These are phyloP conservation scores for Colaptes auratus DNA, from an alignment of 2,113 vertebrate species.

Conservation along the genomic window DNA sequence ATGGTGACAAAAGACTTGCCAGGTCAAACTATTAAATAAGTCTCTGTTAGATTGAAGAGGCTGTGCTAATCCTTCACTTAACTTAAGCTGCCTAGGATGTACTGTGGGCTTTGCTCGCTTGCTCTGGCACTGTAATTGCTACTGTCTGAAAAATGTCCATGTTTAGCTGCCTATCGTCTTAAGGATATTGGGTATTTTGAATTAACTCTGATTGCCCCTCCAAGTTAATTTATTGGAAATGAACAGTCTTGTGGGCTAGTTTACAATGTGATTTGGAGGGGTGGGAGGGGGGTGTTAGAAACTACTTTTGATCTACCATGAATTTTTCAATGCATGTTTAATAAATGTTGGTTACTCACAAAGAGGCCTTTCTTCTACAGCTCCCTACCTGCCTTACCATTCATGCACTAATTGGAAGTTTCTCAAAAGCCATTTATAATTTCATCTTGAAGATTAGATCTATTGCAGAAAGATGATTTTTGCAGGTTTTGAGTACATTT, in stretches of 20 bases:
- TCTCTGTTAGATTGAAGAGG: background rate
- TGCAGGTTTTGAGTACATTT: background rate
- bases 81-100: background rate
- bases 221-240: conserved; percentile 10
- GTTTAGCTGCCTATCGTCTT: background rate
- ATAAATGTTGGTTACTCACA: background rate
- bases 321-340: background rate
- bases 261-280: background rate
- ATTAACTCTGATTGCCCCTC: conserved; percentile 5
- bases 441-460: background rate
- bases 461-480: background rate
- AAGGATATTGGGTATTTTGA: background rate
- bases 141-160: background rate
- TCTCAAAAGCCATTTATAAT: background rate
- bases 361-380: background rate
- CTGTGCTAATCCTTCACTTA: conserved; percentile 32
- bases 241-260: background rate
- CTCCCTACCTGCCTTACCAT: background rate
- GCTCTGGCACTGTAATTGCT: background rate
- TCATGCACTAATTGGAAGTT: background rate
- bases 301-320: background rate
- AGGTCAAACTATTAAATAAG: conserved; percentile 39
- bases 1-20: conserved; percentile 20
- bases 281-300: background rate
- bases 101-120: background rate